A percentile compares a stretch with the other conserved stretches of the same genome.
Conservation (phyloP, 2,113 vertebrate species). For the Poeciliopsis prolifica region DNA sequence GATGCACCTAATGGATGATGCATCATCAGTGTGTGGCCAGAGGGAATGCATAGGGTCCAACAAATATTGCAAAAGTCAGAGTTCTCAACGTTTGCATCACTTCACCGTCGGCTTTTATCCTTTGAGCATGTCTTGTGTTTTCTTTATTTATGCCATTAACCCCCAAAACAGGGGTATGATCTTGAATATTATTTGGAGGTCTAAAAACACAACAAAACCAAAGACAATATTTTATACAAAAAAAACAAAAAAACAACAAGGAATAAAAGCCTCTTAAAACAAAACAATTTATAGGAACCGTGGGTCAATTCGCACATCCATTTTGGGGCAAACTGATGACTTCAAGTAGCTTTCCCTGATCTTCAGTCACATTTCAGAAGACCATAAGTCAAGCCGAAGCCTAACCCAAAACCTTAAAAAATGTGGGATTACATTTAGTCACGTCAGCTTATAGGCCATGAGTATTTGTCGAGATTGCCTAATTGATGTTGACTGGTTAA, state of each 20-base stretch:
- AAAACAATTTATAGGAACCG: background rate
- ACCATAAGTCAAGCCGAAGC: no score
- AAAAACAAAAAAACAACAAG: background rate
- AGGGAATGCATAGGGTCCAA: constrained; percentile 30
- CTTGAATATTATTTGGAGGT: background rate
- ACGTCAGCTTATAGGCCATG: no score
- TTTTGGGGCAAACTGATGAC: background rate
- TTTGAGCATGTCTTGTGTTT: constrained; percentile 25
- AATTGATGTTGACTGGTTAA: no score
- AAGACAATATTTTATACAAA: background rate
- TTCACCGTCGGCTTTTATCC: constrained; percentile 30
- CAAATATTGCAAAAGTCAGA: constrained; percentile 23
- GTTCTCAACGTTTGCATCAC: constrained; percentile 23
- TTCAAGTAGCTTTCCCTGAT: background rate
- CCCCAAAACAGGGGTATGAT: constrained; percentile 23
- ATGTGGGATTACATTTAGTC: no score
- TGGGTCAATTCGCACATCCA: background rate
- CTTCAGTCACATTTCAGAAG: no score
- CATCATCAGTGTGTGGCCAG: constrained; percentile 41
- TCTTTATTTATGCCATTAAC: constrained; percentile 19
- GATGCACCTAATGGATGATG: constrained; percentile 33
- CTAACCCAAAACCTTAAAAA: no score
- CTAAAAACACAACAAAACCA: background rate
- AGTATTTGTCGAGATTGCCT: no score
- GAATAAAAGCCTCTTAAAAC: no score